Evolutionary conservation across 2,797 vertebrate genomes (phyloP).

Genomic region (Loris lydekkerianus): DNA sequence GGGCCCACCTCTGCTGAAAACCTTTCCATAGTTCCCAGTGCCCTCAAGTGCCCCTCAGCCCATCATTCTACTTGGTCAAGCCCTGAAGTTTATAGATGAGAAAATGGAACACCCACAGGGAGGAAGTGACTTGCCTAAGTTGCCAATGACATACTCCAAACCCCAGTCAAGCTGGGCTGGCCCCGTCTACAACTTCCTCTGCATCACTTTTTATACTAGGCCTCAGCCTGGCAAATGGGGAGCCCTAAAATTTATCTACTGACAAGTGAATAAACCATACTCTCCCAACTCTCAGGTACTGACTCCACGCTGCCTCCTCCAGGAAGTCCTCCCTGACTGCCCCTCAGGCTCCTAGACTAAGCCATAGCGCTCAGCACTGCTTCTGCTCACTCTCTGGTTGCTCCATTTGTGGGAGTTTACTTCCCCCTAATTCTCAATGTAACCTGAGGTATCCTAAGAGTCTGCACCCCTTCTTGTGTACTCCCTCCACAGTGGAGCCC

Average conservation of each 20-base stretch:
- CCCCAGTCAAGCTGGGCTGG: background rate
- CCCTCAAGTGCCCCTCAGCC: background rate
- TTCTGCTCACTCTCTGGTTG: background rate
- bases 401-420: background rate
- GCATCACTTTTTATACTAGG: constrained; percentile 24
- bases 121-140: constrained; percentile 80
- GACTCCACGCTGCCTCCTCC: background rate
- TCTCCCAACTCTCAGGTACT: background rate
- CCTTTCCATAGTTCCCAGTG: background rate
- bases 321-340: background rate
- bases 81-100: constrained; percentile 29
- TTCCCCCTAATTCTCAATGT: background rate
- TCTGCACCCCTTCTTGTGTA: background rate
- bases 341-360: background rate
- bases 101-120: constrained; percentile 65
- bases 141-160: constrained; percentile 18
- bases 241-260: background rate
- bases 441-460: background rate
- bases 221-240: background rate
- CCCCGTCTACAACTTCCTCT: background rate
- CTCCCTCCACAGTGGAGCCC: background rate
- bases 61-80: background rate
- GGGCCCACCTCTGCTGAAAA: background rate
- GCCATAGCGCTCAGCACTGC: background rate
- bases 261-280: constrained; percentile 27